Base-by-base conservation (phyloP, 2,888 invertebrate genomes). In the Anagyrus pseudococci region DNA sequence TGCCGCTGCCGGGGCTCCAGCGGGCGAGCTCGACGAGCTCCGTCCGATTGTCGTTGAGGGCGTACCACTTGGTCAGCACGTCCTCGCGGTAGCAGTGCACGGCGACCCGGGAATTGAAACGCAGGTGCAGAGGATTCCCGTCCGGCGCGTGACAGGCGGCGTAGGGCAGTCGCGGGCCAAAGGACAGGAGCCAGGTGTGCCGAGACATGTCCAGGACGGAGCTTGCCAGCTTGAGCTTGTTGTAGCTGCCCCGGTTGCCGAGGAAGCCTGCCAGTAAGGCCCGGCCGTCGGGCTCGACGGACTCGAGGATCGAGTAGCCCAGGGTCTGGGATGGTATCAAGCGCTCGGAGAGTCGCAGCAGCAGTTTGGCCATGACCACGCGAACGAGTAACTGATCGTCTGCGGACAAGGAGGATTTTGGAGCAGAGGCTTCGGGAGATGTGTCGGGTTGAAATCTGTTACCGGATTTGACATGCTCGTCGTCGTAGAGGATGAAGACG, bases 81-180 rank as follows among this genome's bases (percentile, higher is more conserved):
- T 69, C 54, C 7, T 62, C 41, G 6, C 67, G 52, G 49, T 71
- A 69, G 37, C 76, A 74, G 2, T 67, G 56, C 0, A 77, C 70
- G n/a, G 77, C 48, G 73, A 77, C 72, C 55, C 73, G 68, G 7
- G 74, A 71, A 40, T 72, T 63, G 62, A 75, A 75, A 2, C 60
- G 57, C 0, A 77, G 22, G 26, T 71, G 58, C 23, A 77, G 73
- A 1, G 64, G 46, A 52, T 76, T 77, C 13, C 55, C 64, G 2
- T 19, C 22, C 0, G 73, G 72, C 8, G 64, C 33, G 7, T 41
- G 43, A 57, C 74, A 74, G 43, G 66, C 41, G 1, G 50, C 25
- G 20, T 57, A 23, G 0, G 13, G 3, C 23, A 0, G 22, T 3
- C 10, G 56, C 29, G 4, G 1, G 1, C 50, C 23, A 1, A 60